Percentiles rank a stretch among this genome's conserved stretches.
phyloP scores from a whole-genome alignment of 2,888 invertebrate genomes.

The Halocaridina rubra region DNA sequence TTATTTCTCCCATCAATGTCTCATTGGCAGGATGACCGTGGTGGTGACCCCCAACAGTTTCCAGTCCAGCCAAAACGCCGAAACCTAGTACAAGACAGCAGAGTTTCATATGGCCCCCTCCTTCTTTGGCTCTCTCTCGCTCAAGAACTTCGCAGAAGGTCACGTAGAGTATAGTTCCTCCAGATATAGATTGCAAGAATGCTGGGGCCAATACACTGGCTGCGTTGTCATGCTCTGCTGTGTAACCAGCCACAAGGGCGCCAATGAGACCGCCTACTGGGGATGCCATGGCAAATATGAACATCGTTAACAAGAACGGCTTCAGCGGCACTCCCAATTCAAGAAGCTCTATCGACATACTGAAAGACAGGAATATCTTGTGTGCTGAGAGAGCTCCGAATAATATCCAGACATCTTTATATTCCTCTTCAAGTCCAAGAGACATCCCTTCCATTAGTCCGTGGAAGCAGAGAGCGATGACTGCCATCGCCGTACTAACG shows the following conservation, averaged over 20 bases:
- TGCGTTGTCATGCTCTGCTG: conserved; percentile 58
- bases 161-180: conserved; percentile 92
- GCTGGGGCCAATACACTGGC: conserved; percentile 41
- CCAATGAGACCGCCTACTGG: conserved; percentile 78
- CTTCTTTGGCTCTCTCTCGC: conserved; percentile 52
- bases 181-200: conserved; percentile 82
- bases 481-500: conserved; percentile 74
- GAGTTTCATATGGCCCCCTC: conserved; percentile 23
- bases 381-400: conserved; percentile 86
- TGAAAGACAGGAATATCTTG: conserved; percentile 88
- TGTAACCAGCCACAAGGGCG: conserved; percentile 70
- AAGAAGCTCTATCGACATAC: conserved; percentile 85
- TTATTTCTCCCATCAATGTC: too few species aligned
- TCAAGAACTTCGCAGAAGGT: conserved; percentile 84
- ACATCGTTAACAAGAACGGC: conserved; percentile 73
- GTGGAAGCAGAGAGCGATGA: conserved; percentile 85
- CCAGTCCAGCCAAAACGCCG: conserved; percentile 48
- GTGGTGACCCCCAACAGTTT: conserved; percentile 38
- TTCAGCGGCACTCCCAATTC: conserved; percentile 72
- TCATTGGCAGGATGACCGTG: conserved; percentile 40
- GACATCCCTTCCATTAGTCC: conserved; percentile 88
- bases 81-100: conserved; percentile 57
- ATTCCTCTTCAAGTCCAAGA: conserved; percentile 79
- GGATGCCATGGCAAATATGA: conserved; percentile 76
- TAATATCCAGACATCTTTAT: conserved; percentile 82